Percentiles rank a stretch among this genome's conserved stretches.
phyloP scores from a whole-genome alignment of 2,888 invertebrate species.

The Halictus ligatus region DNA sequence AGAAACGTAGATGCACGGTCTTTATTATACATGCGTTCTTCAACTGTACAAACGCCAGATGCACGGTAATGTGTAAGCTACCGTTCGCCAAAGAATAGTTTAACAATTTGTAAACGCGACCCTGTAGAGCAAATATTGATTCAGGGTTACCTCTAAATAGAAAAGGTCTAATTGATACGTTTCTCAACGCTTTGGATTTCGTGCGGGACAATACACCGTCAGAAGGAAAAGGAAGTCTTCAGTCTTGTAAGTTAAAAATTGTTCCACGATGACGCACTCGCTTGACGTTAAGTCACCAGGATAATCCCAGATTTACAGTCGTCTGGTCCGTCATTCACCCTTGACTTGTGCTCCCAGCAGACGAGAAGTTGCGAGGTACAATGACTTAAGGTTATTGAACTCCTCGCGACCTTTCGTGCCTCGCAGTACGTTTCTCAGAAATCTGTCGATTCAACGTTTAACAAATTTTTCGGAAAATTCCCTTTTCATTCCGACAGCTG shows the following conservation, averaged over 20 bases:
- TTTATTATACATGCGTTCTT: neutral
- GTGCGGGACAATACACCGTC: neutral
- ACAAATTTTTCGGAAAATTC: neutral
- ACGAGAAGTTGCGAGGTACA: slow-evolving; percentile 6
- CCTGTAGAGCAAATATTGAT: no score
- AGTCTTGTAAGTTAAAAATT: slow-evolving; percentile 23
- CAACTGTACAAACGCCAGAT: neutral
- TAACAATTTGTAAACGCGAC: neutral
- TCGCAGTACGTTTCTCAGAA: neutral
- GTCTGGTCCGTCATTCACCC: slow-evolving; percentile 33
- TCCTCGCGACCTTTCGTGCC: slow-evolving; percentile 8
- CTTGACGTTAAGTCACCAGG: slow-evolving; percentile 37
- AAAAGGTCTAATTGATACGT: neutral
- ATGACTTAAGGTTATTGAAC: slow-evolving; percentile 36
- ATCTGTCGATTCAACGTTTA: slow-evolving; percentile 15
- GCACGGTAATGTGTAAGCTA: neutral
- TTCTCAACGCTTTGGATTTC: neutral
- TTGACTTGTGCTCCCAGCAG: slow-evolving; percentile 4
- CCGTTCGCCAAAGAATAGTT: neutral
- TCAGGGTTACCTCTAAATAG: neutral
- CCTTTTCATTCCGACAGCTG: neutral
- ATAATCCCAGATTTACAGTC: slow-evolving; percentile 55
- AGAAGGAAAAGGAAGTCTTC: neutral
- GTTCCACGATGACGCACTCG: slow-evolving; percentile 18
- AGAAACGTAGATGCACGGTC: neutral